These are phyloP conservation scores for Synanthedon formicaeformis DNA, from an alignment of 2,888 invertebrate genomes.

Conservation along the genomic window DNA sequence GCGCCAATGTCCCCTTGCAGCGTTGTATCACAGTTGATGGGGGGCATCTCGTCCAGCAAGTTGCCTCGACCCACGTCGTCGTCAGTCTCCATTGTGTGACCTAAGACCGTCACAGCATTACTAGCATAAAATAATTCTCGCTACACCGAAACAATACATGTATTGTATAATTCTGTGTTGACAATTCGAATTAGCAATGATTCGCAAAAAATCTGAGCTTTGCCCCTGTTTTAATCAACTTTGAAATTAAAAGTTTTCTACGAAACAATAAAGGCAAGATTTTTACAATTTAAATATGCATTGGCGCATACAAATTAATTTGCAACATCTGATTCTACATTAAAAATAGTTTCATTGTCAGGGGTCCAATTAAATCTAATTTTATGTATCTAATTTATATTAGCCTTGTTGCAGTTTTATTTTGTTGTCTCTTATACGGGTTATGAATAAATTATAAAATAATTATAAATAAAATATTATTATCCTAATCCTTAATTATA, in stretches of 20 bases:
- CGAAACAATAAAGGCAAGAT: neutral
- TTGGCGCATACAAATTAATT: no score
- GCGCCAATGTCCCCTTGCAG: constrained; percentile 39
- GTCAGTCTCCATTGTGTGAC: constrained; percentile 44
- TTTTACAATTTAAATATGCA: no score
- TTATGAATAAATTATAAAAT: no score
- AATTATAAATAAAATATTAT: no score
- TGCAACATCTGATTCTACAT: no score
- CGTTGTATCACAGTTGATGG: constrained; percentile 40
- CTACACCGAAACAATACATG: neutral
- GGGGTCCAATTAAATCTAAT: no score
- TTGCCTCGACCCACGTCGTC: constrained; percentile 39
- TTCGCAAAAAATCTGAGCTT: no score
- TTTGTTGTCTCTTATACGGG: no score
- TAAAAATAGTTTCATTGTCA: no score
- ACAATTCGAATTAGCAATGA: neutral
- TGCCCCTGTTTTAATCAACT: neutral
- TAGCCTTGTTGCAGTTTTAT: no score
- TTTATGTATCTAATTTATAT: no score
- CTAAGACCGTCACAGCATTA: constrained; percentile 8
- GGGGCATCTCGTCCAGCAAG: constrained; percentile 51
- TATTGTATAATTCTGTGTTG: neutral
- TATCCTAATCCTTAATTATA: no score
- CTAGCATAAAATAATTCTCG: neutral
- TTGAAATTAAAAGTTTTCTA: neutral